Evolutionary conservation across 2,113 vertebrate genomes (phyloP), one percentile per base, ranked within the genome.

Genomic region (Spea multiplicata): DNA sequence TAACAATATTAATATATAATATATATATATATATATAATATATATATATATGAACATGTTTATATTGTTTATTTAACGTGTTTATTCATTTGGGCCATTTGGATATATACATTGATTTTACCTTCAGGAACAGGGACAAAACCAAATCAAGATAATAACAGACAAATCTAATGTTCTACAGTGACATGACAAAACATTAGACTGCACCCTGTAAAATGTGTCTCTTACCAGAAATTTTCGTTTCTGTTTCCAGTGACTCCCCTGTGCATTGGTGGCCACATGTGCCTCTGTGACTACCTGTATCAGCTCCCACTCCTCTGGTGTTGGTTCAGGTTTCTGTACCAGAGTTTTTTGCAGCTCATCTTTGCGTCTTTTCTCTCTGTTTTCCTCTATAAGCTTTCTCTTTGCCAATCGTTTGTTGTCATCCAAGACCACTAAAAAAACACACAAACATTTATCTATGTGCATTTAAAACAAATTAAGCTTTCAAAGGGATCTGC

Each of bases 241-340:
- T 70, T 97, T 98, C 91, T 97, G 96, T 88, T 97, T 99, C 97
- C 97, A 99, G 89, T 97, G 96, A 91, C 95, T 98, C 86, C 96
- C 97, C 85, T 98, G 97, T 81, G 97, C 97, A 44, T 98, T 99
- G 17, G 97, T 99, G 83, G 96, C 91, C 92, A 98, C 93, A 4
- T 99, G 97, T 81, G 97, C 97, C 86, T 98, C 96, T 0, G 96
- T 98, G 86, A 98, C 96, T 8, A 95, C 91, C 44, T 93, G 96
- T 85, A 99, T 98, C 72, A 99, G 93, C 75, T 97, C 96, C 97
- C 97, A 99, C 83, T 99, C 96, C 83, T 97, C 95, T 68, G 96
- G 93, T 0, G 95, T 94, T 83, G 97, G 97, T 87, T 98, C 95
- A 0, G 93, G 94, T 66, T 95, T 96, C 81, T 96, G 94, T 85